Conservation (phyloP, 2,888 invertebrate species). For the Agriotes lineatus region DNA sequence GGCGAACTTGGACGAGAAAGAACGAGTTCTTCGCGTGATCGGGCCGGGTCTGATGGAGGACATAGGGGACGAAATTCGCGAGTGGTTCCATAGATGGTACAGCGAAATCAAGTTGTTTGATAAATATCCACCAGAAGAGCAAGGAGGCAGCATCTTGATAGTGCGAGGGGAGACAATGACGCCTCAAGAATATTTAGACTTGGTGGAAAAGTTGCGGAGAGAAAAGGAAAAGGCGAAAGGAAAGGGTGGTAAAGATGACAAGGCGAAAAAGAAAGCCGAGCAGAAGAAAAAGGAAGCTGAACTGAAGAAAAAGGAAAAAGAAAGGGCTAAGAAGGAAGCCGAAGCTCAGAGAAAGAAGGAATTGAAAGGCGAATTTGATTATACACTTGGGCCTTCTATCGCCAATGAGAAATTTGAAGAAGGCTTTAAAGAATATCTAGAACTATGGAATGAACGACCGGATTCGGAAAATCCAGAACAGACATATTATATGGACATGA, state of each 20-base stretch:
- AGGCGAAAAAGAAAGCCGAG: slow-evolving; percentile 50
- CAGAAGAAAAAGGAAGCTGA: slow-evolving; percentile 55
- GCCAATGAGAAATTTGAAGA: slow-evolving; percentile 64
- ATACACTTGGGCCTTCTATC: slow-evolving; percentile 56
- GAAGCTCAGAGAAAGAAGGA: slow-evolving; percentile 43
- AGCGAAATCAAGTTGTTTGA: slow-evolving; percentile 72
- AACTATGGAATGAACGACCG: slow-evolving; percentile 67
- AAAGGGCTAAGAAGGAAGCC: slow-evolving; percentile 57
- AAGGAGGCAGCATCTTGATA: slow-evolving; percentile 76
- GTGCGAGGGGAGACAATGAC: slow-evolving; percentile 72
- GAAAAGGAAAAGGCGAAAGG: slow-evolving; percentile 54
- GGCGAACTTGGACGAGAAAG: slow-evolving; percentile 68
- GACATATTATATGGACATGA: slow-evolving; percentile 74
- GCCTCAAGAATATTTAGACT: slow-evolving; percentile 71
- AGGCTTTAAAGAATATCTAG: slow-evolving; percentile 66
- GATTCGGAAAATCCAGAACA: slow-evolving; percentile 71
- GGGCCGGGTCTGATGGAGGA: slow-evolving; percentile 78
- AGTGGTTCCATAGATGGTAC: slow-evolving; percentile 81
- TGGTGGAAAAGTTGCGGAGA: slow-evolving; percentile 56
- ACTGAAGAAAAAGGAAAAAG: slow-evolving; percentile 62
- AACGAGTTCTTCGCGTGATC: slow-evolving; percentile 67
- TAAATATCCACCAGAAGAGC: slow-evolving; percentile 77
- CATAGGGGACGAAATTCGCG: slow-evolving; percentile 80
- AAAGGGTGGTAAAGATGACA: slow-evolving; percentile 51
- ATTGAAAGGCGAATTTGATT: slow-evolving; percentile 44